phyloP scores from a whole-genome alignment of 2,797 vertebrate genomes.

The Vespertilio murinus region DNA sequence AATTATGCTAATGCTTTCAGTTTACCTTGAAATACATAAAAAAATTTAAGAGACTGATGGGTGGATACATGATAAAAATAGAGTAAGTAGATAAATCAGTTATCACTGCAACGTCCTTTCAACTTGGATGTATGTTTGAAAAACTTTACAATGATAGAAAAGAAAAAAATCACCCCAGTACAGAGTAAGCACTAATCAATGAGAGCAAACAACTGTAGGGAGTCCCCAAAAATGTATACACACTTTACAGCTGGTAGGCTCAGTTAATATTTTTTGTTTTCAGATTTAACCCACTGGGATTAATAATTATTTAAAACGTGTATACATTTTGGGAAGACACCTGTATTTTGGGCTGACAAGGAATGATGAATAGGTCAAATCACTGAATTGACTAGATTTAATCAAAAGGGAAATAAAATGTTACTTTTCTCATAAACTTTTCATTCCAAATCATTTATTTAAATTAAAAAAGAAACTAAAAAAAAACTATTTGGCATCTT shows the following conservation, averaged over 20 bases:
- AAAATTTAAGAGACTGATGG: neutral
- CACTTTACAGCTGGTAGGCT: too few species aligned
- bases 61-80: neutral
- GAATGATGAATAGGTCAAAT: neutral
- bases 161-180: neutral
- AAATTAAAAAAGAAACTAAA: neutral
- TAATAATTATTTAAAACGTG: too few species aligned
- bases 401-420: neutral
- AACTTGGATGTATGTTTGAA: conserved; percentile 6
- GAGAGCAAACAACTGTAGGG: neutral
- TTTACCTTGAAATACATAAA: conserved; percentile 23
- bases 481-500: neutral
- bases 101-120: neutral
- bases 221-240: too few species aligned
- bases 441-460: neutral
- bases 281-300: too few species aligned
- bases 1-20: conserved; percentile 1
- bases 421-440: neutral
- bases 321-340: too few species aligned
- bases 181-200: neutral
- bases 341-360: neutral
- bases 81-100: neutral
- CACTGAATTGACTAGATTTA: neutral
- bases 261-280: too few species aligned
- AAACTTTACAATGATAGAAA: neutral